phyloP scores from a whole-genome alignment of 2,888 invertebrate genomes.

The Protonemura montana region DNA sequence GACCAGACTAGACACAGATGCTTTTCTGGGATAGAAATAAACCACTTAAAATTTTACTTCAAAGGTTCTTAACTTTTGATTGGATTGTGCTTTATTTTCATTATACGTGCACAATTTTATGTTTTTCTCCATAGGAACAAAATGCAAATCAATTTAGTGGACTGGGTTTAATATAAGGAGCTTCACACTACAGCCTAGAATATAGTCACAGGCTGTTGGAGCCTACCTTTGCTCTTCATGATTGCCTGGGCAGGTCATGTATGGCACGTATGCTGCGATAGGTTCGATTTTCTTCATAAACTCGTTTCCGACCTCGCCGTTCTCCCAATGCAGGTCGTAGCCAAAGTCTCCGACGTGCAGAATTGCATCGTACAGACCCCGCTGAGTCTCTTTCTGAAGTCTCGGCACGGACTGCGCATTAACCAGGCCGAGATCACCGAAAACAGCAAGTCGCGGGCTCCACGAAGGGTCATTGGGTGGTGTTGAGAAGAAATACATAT shows the following conservation, averaged over 20 bases:
- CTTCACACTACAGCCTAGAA: too few relatives aligned
- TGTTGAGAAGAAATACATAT: conserved; percentile 78
- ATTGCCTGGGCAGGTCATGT: conserved; percentile 61
- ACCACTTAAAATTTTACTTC: too few relatives aligned
- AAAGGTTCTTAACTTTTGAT: too few relatives aligned
- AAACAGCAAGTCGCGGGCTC: conserved; percentile 84
- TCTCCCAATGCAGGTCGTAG: conserved; percentile 83
- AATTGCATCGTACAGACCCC: conserved; percentile 82
- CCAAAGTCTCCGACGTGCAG: conserved; percentile 96
- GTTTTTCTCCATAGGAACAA: too few relatives aligned
- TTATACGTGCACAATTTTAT: too few relatives aligned
- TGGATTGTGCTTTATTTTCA: too few relatives aligned
- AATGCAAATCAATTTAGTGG: too few relatives aligned
- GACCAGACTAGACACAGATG: too few relatives aligned
- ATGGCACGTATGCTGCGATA: conserved; percentile 64
- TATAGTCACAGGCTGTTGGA: too few relatives aligned
- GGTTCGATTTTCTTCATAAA: conserved; percentile 65
- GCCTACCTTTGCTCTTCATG: conserved; percentile 58
- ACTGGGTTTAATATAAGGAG: too few relatives aligned
- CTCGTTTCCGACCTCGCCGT: conserved; percentile 62
- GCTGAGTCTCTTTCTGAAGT: conserved; percentile 83
- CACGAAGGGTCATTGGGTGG: conserved; percentile 72
- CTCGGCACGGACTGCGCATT: conserved; percentile 88
- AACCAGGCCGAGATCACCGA: conserved; percentile 92
- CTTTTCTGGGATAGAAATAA: too few relatives aligned